A percentile compares a stretch with the other conserved stretches of the same genome.
These are phyloP conservation scores for Hucho hucho DNA, from an alignment of 2,113 vertebrate species.

Conservation along the genomic window DNA sequence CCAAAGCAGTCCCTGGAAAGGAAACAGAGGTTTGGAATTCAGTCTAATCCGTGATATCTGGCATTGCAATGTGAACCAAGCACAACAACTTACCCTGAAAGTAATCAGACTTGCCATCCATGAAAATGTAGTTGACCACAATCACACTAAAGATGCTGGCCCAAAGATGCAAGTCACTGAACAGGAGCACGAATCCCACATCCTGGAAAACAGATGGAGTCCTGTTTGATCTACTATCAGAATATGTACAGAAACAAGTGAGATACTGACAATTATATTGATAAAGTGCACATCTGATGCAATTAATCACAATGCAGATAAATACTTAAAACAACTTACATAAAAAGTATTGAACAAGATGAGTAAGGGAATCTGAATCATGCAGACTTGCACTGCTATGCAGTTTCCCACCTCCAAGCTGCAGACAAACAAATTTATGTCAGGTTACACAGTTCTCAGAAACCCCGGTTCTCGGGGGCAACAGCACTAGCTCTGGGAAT, in stretches of 20 bases:
- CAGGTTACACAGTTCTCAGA: no score
- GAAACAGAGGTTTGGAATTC: conserved; percentile 15
- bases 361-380: conserved; percentile 89
- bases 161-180: conserved; percentile 80
- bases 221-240: neutral
- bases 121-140: conserved; percentile 83
- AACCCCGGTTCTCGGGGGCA: no score
- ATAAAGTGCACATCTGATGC: neutral
- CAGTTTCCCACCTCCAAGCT: conserved; percentile 90
- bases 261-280: neutral
- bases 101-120: conserved; percentile 88
- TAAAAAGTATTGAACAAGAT: conserved; percentile 88
- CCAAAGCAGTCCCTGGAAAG: conserved; percentile 72
- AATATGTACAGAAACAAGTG: neutral
- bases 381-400: conserved; percentile 89
- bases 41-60: neutral
- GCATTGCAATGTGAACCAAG: neutral
- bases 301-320: neutral
- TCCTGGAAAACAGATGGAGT: conserved; percentile 58
- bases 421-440: conserved; percentile 8
- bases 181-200: conserved; percentile 78
- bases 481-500: no score
- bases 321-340: conserved; percentile 73
- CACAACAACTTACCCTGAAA: conserved; percentile 77
- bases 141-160: conserved; percentile 88